These are phyloP conservation scores for Acromyrmex echinatior DNA, from an alignment of 1,140 invertebrate genomes.

Conservation along the genomic window DNA sequence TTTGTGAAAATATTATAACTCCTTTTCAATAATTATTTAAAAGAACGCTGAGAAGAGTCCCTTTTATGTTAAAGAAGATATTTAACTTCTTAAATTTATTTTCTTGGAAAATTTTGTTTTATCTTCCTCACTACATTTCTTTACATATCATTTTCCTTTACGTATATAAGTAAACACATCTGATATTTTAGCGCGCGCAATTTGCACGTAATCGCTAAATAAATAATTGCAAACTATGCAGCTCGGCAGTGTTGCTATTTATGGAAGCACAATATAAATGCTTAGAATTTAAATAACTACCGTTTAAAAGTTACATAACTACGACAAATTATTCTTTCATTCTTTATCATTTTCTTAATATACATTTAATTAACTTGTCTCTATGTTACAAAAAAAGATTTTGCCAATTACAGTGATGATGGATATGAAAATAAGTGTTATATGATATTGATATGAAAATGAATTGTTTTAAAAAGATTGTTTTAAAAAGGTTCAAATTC, in stretches of 20 bases:
- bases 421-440: background rate
- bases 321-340: background rate
- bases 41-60: background rate
- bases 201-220: conserved; percentile 37
- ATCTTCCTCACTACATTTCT: background rate
- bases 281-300: conserved; percentile 2
- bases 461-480: background rate
- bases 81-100: background rate
- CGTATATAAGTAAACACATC: background rate
- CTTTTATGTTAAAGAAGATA: background rate
- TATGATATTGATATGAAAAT: background rate
- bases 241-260: conserved; percentile 1
- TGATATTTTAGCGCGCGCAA: conserved; percentile 18
- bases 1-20: background rate
- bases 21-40: background rate
- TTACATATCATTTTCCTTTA: conserved; percentile 1
- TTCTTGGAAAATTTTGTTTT: background rate
- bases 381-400: background rate
- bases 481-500: conserved; percentile 14
- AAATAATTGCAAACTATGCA: background rate
- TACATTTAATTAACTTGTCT: background rate
- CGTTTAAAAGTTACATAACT: conserved; percentile 16
- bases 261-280: conserved; percentile 12
- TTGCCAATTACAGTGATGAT: background rate
- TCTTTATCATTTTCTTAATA: background rate